Percentiles rank a stretch among this genome's conserved stretches.
phyloP scores from a whole-genome alignment of 2,797 vertebrate species.

The Sylvia borin region DNA sequence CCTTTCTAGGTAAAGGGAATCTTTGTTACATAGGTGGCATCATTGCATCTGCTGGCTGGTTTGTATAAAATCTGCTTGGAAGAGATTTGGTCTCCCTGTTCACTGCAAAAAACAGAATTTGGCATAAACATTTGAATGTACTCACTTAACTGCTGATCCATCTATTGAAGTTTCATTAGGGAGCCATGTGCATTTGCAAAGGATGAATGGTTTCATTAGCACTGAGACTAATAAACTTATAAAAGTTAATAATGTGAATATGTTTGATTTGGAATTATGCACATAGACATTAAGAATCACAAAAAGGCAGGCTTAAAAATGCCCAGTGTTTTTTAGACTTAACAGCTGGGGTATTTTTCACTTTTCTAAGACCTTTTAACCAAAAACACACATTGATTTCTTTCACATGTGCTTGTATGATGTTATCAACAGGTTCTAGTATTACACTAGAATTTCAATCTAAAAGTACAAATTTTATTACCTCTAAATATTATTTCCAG shows the following conservation, averaged over 20 bases:
- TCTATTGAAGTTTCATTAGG: constrained; percentile 80
- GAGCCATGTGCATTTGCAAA: constrained; percentile 79
- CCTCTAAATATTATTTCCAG: constrained; percentile 1
- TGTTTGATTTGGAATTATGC: constrained; percentile 84
- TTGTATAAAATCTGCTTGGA: constrained; percentile 45
- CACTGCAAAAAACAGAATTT: constrained; percentile 68
- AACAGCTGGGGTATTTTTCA: background rate
- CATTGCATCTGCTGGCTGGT: background rate
- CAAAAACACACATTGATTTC: background rate
- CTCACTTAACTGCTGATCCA: constrained; percentile 74
- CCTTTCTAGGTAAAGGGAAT: background rate
- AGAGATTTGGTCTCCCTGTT: constrained; percentile 43
- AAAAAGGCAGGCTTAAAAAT: constrained; percentile 47
- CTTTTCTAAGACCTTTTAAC: constrained; percentile 20
- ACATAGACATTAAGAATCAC: constrained; percentile 73
- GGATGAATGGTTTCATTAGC: constrained; percentile 84
- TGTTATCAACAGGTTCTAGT: constrained; percentile 38
- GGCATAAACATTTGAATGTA: constrained; percentile 70
- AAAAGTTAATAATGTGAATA: constrained; percentile 87
- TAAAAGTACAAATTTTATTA: background rate
- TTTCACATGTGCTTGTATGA: background rate
- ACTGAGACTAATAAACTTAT: constrained; percentile 84
- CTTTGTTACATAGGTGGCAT: background rate
- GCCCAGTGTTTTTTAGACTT: constrained; percentile 21
- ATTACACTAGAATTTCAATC: background rate